Base-by-base conservation (phyloP, 2,113 vertebrate genomes). In the Turdus rufiventris region DNA sequence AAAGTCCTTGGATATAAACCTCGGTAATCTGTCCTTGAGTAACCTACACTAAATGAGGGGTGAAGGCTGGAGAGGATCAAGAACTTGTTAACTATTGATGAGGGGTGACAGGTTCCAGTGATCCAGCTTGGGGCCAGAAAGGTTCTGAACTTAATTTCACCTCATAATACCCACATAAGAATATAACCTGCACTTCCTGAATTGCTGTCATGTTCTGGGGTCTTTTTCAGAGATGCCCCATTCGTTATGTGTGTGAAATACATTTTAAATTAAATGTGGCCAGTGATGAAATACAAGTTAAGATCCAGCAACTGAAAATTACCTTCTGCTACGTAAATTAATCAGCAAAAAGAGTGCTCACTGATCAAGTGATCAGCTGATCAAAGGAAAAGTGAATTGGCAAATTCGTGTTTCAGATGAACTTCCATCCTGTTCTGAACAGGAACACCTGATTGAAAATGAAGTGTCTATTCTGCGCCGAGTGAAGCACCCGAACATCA, bases 391-490 rank as follows among this genome's bases (percentile, higher is more conserved):
- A 77, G 21, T 8, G 28, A 77, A 45, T 43, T 77, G 67, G 18
- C 28, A 43, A 8, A 51, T 57, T 50, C 7, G 7, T 25, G 18
- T 81, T 84, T 77, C 70, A 84, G 47, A 50, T 72, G 33, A 81
- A 43, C 20, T 47, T 48, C 42, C 5, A 9, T 31, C 88, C 13
- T n/a, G 14, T 48, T 6, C 8, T 81, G 61, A 91, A 31, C 96
- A 99, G 99, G 99, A 99, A 26, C 99, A 99, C 91, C 98, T 99
- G 94, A 99, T 99, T 42, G 99, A 99, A 97, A 99, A 98, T 5
- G 99, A 99, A 93, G 99, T 99, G 26, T 99, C 99, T 0, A 99
- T 99, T 56, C 97, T 99, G 94, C 98, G 99, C 54, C 98, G 92
- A 51, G 99, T 99, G 90, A 99, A 99, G 62, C 99, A 99, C 83